A percentile compares a stretch with the other conserved stretches of the same genome.
phyloP scores from a whole-genome alignment of 2,888 invertebrate genomes.

The Lasius platythorax region DNA sequence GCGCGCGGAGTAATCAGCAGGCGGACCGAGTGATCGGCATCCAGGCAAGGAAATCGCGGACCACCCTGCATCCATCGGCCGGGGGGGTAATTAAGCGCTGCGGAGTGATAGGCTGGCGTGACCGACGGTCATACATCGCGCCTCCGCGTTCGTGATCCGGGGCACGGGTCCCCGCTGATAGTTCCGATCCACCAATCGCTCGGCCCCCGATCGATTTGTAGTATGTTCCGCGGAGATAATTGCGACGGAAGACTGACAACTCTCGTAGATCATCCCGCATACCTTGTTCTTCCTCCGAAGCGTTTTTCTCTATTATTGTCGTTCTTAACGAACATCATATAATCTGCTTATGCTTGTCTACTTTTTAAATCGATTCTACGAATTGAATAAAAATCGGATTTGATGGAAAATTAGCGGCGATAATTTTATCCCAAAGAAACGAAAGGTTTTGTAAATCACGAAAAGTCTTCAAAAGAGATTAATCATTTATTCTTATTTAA shows the following conservation, averaged over 20 bases:
- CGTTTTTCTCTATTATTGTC: not conserved
- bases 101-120: conserved; percentile 80
- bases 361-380: not conserved
- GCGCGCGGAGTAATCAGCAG: conserved; percentile 70
- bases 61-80: conserved; percentile 80
- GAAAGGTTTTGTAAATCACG: not conserved
- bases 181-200: conserved; percentile 72
- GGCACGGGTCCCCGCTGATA: conserved; percentile 77
- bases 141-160: conserved; percentile 78
- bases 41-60: conserved; percentile 72
- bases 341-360: not conserved
- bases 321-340: not conserved
- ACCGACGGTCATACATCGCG: conserved; percentile 80
- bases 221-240: conserved; percentile 50
- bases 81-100: conserved; percentile 81
- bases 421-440: conserved; percentile 7
- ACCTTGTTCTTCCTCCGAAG: not conserved
- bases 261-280: conserved; percentile 36
- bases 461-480: not conserved
- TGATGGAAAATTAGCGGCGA: not conserved
- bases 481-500: not conserved
- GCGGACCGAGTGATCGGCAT: conserved; percentile 68
- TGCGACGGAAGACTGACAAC: conserved; percentile 53
- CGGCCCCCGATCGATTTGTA: conserved; percentile 70
- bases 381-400: not conserved